Conservation (phyloP, 64 coral and sea anemone genomes). For the Actinia tenebrosa region DNA sequence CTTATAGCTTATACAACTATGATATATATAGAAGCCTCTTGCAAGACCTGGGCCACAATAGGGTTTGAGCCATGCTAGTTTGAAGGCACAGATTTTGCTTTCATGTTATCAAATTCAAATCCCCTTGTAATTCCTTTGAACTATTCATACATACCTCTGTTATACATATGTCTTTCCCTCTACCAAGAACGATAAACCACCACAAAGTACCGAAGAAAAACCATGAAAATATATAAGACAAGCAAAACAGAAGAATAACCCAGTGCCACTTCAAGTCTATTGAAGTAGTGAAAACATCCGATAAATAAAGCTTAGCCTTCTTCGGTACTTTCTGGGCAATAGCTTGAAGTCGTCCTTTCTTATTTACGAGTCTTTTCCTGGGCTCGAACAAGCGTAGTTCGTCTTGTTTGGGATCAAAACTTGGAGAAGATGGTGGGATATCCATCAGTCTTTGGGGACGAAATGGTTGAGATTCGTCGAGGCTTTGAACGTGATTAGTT, state of each 20-base stretch:
- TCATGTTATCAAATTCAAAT: no score
- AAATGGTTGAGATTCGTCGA: not conserved
- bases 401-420: not conserved
- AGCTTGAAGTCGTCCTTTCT: constrained; percentile 65
- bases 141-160: constrained; percentile 46
- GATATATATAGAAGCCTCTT: no score
- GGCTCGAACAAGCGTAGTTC: not conserved
- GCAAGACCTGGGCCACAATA: no score
- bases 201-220: constrained; percentile 68
- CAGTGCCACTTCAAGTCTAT: constrained; percentile 73
- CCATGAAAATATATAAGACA: constrained; percentile 75
- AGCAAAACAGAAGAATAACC: constrained; percentile 61
- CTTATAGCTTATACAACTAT: no score
- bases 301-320: constrained; percentile 64
- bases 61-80: no score
- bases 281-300: constrained; percentile 81
- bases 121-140: not conserved
- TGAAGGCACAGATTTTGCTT: no score
- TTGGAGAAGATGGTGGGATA: constrained; percentile 1
- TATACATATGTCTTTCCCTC: constrained; percentile 70
- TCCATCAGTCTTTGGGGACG: not conserved
- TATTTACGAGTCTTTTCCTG: constrained; percentile 68
- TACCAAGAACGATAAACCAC: constrained; percentile 61
- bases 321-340: constrained; percentile 55
- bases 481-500: not conserved